Evolutionary conservation across 2,888 invertebrate genomes (phyloP).

Genomic region (Drosophila flavopinicola): DNA sequence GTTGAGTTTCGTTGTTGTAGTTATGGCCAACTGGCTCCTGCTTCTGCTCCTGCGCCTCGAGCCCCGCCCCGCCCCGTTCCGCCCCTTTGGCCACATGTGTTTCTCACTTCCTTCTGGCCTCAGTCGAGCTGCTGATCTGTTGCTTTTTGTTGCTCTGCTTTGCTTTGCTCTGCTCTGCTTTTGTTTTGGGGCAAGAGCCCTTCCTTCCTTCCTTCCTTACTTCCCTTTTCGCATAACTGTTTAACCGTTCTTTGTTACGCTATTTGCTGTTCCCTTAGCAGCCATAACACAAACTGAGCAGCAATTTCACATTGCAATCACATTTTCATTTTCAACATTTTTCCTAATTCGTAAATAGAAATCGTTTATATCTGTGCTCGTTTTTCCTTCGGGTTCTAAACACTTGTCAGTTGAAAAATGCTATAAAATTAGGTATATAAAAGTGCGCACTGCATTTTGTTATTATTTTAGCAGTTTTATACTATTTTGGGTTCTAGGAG

Average conservation of each 20-base stretch:
- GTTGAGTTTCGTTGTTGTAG: slow-evolving; percentile 5
- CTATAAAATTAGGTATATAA: no score
- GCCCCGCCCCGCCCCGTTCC: background rate
- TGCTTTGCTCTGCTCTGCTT: slow-evolving; percentile 20
- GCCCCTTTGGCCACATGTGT: slow-evolving; percentile 17
- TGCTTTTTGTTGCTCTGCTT: background rate
- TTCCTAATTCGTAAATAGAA: no score
- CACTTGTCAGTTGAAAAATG: no score
- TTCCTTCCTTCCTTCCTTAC: slow-evolving; percentile 13
- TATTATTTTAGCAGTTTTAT: no score
- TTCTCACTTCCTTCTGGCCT: slow-evolving; percentile 10
- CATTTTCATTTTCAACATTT: no score
- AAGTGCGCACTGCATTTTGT: no score
- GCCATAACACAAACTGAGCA: no score
- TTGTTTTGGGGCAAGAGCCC: slow-evolving; percentile 31
- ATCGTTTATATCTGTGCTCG: no score
- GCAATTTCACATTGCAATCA: background rate
- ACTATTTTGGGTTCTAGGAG: no score
- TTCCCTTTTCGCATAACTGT: slow-evolving; percentile 7
- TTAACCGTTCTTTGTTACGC: slow-evolving; percentile 6
- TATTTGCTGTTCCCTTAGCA: background rate
- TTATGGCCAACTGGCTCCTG: slow-evolving; percentile 18
- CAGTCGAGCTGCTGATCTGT: background rate
- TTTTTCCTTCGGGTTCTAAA: no score
- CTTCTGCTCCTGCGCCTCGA: background rate